Base-by-base conservation (phyloP, 1,140 invertebrate genomes). In the Panagrolaimus sp. region DNA sequence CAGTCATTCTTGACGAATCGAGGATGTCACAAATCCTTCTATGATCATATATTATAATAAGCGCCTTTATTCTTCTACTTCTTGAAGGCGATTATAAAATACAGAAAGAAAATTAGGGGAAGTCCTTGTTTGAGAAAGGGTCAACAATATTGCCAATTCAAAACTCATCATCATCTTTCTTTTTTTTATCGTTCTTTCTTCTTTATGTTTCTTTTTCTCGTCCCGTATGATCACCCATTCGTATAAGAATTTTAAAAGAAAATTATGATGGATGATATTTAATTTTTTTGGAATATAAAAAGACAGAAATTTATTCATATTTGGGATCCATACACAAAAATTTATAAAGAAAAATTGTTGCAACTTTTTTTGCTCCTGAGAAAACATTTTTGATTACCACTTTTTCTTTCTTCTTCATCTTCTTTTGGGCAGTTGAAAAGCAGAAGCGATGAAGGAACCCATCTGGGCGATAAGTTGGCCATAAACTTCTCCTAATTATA, bases 381-480 rank as follows among this genome's bases (percentile, higher is more conserved):
- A 57, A 20, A 38, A 38, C 31, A 38, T 38, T 38, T 38, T 38
- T 38, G 31, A 38, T 38, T 38, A 38, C 31, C 7, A 38, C 31
- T 7, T 4, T 7, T 38, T 38, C 7, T 38, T 38, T 38, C 7
- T 7, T 38, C 7, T 38, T 7, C 7, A 38, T 38, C 31, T 38
- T 38, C 31, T 38, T 38, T 38, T 38, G 31, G 31, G 20, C n/a
- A 27, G 9, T 57, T 57, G 27, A 20, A 27, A 27, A 57, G n/a
- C 51, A 25, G 11, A 20, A 9, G 51, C 9, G n/a, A 57, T 57
- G 51, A 57, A 57, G 51, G 51, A 57, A 57, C 51, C 51, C 51
- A 57, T 57, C 51, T 57, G 51, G 51, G 20, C 20, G 51, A 57
- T 57, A 57, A 57, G 51, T 57, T 57, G 51, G 51, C 51, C 51